These are phyloP conservation scores for Neoitamus cyanurus DNA, from an alignment of 2,888 invertebrate genomes.

Conservation along the genomic window DNA sequence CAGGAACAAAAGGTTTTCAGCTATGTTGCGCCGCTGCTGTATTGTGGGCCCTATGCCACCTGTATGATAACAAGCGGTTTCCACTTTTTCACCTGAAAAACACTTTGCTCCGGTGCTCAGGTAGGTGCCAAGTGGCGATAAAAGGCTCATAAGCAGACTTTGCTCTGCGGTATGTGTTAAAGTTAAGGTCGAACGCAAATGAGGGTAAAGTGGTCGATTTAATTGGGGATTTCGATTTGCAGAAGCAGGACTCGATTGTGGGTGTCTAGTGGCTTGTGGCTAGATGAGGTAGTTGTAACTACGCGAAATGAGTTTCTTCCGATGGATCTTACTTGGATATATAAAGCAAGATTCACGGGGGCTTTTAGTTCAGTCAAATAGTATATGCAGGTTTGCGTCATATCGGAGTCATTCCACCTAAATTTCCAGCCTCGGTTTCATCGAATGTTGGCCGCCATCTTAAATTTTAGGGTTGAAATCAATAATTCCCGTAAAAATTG, in stretches of 20 bases:
- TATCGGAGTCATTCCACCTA: no score
- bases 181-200: neutral
- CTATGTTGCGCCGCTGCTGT: neutral
- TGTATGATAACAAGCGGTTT: neutral
- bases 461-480: no score
- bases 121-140: neutral
- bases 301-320: no score
- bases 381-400: no score
- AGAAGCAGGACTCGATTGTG: neutral
- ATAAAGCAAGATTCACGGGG: no score
- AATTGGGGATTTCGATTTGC: neutral
- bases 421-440: no score
- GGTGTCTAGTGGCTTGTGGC: neutral
- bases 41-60: neutral
- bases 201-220: neutral
- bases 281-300: neutral
- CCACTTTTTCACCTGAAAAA: neutral
- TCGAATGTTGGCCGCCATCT: no score
- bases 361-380: no score
- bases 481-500: no score
- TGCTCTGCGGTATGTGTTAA: neutral
- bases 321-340: no score
- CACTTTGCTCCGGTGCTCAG: neutral
- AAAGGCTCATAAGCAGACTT: neutral
- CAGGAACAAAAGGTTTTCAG: conserved; percentile 11